Evolutionary conservation across 2,113 vertebrate genomes (phyloP).

Genomic region (Microtus pennsylvanicus): DNA sequence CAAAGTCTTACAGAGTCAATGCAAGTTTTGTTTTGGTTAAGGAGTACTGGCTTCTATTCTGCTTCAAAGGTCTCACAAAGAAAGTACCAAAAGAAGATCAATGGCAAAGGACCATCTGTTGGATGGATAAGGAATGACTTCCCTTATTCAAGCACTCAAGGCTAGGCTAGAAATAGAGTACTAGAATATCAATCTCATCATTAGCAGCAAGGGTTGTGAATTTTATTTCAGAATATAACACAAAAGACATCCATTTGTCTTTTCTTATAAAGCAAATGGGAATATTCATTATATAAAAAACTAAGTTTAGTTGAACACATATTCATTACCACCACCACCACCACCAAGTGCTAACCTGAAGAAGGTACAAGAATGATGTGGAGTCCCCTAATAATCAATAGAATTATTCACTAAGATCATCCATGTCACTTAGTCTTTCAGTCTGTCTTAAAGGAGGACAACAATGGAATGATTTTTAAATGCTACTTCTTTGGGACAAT

Average conservation of each 20-base stretch:
- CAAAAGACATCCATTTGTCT: not conserved
- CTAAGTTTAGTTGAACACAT: not conserved
- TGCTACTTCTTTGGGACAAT: not conserved
- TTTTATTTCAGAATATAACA: constrained; percentile 63
- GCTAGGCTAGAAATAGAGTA: not conserved
- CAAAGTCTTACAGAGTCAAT: constrained; percentile 54
- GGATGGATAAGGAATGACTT: constrained; percentile 20
- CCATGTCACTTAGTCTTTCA: not conserved
- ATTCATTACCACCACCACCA: not conserved
- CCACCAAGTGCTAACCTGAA: not conserved
- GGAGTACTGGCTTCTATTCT: constrained; percentile 37
- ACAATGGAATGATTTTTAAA: constrained; percentile 33
- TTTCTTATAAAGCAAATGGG: constrained; percentile 25
- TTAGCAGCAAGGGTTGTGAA: constrained; percentile 42
- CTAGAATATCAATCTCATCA: constrained; percentile 31
- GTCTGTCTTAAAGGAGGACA: not conserved
- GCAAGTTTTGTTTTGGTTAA: constrained; percentile 55
- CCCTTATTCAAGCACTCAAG: constrained; percentile 44
- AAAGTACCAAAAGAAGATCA: constrained; percentile 52
- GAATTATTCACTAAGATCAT: not conserved
- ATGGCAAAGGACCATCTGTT: constrained; percentile 27
- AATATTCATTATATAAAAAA: not conserved
- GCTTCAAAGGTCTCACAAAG: constrained; percentile 54
- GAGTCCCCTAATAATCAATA: not conserved
- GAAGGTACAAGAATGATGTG: not conserved